Evolutionary conservation across 1,140 invertebrate species (phyloP), one percentile per base, ranked within the genome.

Genomic region (Gryllus bimaculatus): DNA sequence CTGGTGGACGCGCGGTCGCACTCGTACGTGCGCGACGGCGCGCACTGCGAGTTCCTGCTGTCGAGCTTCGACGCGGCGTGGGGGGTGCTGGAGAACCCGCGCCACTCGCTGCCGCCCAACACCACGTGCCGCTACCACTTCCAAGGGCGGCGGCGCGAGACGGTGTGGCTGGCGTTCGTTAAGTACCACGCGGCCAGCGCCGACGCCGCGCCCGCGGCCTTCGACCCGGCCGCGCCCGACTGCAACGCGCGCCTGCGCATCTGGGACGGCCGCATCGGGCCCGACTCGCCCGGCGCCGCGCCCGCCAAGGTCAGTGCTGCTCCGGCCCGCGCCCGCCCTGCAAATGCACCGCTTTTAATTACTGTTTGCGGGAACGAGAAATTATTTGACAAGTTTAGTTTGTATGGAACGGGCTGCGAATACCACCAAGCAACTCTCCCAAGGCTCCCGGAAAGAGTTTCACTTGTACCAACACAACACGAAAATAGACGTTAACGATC

Each of bases 161-260:
- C 93, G 76, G 92, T 95, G 20, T 95, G 93, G 94, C 89, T 95
- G 79, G 93, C 93, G 4, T 95, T 95, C 82, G 90, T 94, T 83
- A 94, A 94, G 84, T 95, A 94, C 83, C 91, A 94, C 84, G 90
- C 92, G 5, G 90, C 90, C 8, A 89, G 87, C 39, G 88, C 89
- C 0, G 92, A 93, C 81, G 86, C 88, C 8, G 78, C 78, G 8
- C 87, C 89, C 0, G 88, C 89, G 0, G 90, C 89, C 13, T 91
- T 91, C 81, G 91, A 92, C 81, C 87, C 89, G 48, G 86, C 87
- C 12, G 88, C 90, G 76, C 54, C 54, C 10, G 92, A 93, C 79
- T 93, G 93, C 83, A 92, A 92, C 66, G 91, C 92, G 7, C 90
- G 92, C 79, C 87, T 94, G 8, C 88, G 92, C 73, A 91, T 94